Conservation (phyloP, 2,797 vertebrate genomes). For the Enteromius trimaculatus region DNA sequence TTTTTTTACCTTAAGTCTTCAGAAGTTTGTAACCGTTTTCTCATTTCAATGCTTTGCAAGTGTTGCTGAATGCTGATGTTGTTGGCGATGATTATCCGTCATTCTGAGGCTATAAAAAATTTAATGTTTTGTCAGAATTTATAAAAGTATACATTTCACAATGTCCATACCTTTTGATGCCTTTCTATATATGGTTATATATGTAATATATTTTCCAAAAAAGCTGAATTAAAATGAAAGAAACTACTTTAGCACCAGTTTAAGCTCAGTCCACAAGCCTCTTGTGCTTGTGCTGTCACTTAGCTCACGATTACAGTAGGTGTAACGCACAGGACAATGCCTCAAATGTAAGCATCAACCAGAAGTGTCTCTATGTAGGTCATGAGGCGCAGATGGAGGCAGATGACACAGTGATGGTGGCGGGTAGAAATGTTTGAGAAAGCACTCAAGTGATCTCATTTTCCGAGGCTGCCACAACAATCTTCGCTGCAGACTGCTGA, state of each 20-base stretch:
- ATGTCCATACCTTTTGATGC: neutral
- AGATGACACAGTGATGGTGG: slow-evolving; percentile 52
- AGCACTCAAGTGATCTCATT: slow-evolving; percentile 74
- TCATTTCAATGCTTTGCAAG: neutral
- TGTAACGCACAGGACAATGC: slow-evolving; percentile 23
- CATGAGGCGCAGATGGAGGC: slow-evolving; percentile 53
- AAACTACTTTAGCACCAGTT: neutral
- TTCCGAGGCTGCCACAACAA: slow-evolving; percentile 72
- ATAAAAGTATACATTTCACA: neutral
- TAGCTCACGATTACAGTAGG: slow-evolving; percentile 25
- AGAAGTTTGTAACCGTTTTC: neutral
- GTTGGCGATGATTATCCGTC: neutral
- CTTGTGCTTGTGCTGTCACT: slow-evolving; percentile 21
- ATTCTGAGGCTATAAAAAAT: neutral
- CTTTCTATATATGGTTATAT: neutral
- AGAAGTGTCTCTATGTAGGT: slow-evolving; percentile 57
- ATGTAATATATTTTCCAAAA: neutral
- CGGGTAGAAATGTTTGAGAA: slow-evolving; percentile 70
- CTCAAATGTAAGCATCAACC: slow-evolving; percentile 38
- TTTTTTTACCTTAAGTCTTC: neutral
- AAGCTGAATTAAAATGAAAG: neutral
- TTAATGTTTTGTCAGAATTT: neutral
- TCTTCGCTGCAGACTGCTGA: slow-evolving; percentile 69
- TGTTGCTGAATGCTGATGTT: neutral
- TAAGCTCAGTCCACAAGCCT: slow-evolving; percentile 10